Conservation (phyloP, 2,113 vertebrate genomes). For the Chaetodon trifascialis region DNA sequence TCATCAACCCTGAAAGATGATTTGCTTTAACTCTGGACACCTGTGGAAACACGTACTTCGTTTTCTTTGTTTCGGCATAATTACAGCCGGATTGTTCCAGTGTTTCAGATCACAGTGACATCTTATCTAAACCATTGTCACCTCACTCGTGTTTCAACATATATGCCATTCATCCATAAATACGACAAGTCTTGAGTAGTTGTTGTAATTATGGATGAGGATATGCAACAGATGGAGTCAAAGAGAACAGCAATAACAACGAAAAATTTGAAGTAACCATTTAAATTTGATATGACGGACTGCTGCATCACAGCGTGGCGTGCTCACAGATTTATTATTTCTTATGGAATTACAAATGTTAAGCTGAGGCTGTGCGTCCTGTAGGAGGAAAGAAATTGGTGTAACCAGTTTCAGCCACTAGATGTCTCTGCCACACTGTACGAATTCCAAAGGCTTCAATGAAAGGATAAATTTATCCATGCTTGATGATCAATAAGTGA, state of each 20-base stretch:
- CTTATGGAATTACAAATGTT: not conserved
- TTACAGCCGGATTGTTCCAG: not conserved
- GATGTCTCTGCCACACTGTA: slow-evolving; percentile 77
- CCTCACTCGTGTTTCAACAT: too few species aligned
- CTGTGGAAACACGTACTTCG: not conserved
- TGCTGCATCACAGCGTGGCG: not conserved
- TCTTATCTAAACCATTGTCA: not conserved
- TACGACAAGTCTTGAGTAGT: too few species aligned
- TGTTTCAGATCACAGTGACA: not conserved
- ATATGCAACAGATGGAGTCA: not conserved
- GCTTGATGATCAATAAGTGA: slow-evolving; percentile 6
- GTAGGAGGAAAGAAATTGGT: not conserved
- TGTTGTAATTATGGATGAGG: not conserved
- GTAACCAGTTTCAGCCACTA: slow-evolving; percentile 69
- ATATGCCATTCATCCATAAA: too few species aligned
- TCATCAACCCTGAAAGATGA: not conserved
- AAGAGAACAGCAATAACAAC: too few species aligned
- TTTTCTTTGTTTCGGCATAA: not conserved
- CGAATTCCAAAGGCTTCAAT: not conserved
- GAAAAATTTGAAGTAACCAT: not conserved
- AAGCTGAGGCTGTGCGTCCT: not conserved
- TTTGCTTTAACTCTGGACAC: not conserved
- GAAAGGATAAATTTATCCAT: slow-evolving; percentile 2
- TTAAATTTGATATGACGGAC: not conserved
- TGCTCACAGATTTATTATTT: not conserved